A percentile compares a stretch with the other conserved stretches of the same genome.
These are phyloP conservation scores for Tridacna gigas DNA, from an alignment of 2,888 invertebrate genomes.

Conservation along the genomic window DNA sequence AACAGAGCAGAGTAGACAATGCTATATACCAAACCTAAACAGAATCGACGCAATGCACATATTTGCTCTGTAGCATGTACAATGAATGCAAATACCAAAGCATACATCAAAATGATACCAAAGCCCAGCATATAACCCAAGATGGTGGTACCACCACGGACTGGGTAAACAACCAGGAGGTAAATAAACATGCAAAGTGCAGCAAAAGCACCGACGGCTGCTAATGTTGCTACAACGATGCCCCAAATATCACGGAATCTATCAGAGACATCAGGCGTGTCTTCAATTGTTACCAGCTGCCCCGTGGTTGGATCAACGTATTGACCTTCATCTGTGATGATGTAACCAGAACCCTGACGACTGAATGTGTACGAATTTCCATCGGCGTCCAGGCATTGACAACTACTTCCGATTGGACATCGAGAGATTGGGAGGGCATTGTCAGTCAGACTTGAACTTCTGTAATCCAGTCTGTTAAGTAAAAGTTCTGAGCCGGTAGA, in stretches of 20 bases:
- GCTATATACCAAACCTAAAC: constrained; percentile 85
- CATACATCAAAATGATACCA: constrained; percentile 84
- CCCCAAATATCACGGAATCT: constrained; percentile 84
- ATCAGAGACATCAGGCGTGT: constrained; percentile 61
- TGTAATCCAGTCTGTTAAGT: constrained; percentile 65
- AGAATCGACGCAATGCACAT: constrained; percentile 85
- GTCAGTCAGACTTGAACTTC: constrained; percentile 68
- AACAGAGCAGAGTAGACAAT: constrained; percentile 85
- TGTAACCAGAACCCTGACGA: constrained; percentile 59
- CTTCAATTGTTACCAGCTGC: constrained; percentile 67
- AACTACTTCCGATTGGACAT: constrained; percentile 74
- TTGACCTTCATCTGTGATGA: constrained; percentile 72
- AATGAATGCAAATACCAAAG: constrained; percentile 85
- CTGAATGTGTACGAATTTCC: constrained; percentile 48
- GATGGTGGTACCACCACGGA: constrained; percentile 84
- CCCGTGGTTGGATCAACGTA: constrained; percentile 76
- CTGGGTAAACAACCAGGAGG: constrained; percentile 84
- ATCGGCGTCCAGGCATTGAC: constrained; percentile 67
- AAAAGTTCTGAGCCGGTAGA: constrained; percentile 67
- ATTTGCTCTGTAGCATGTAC: constrained; percentile 83
- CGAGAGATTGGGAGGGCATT: constrained; percentile 70
- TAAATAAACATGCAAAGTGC: constrained; percentile 84
- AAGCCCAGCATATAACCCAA: constrained; percentile 85
- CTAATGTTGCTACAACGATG: constrained; percentile 82
- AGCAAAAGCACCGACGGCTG: constrained; percentile 83